Evolutionary conservation across 2,888 invertebrate species (phyloP).

Genomic region (Podotricha telesiphe): DNA sequence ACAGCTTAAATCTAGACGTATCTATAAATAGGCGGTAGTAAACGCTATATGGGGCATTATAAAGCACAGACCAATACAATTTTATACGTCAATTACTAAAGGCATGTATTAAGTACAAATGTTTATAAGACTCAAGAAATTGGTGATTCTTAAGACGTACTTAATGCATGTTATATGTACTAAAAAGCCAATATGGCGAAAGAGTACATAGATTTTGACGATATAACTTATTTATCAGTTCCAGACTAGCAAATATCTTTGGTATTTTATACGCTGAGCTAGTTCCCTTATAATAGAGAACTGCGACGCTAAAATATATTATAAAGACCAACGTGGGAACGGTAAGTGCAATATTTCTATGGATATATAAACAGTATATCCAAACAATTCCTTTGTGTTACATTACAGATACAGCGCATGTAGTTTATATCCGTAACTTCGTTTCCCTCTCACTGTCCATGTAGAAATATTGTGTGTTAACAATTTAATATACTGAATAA

Average conservation of each 20-base stretch:
- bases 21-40: slow-evolving; percentile 2
- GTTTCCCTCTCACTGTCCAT: background rate
- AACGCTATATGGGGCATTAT: slow-evolving; percentile 4
- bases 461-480: background rate
- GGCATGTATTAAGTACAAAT: background rate
- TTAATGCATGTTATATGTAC: too few species aligned
- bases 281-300: background rate
- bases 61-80: slow-evolving; percentile 1
- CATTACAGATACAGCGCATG: background rate
- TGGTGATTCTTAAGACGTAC: background rate
- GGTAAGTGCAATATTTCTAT: background rate
- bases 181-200: background rate
- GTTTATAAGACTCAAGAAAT: background rate
- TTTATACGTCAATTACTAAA: background rate
- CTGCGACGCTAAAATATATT: background rate
- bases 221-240: too few species aligned
- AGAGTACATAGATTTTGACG: background rate
- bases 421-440: background rate
- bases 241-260: background rate
- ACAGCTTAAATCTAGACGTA: slow-evolving; percentile 11
- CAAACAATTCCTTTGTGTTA: background rate
- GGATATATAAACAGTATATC: background rate
- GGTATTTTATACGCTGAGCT: background rate
- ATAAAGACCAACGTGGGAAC: background rate
- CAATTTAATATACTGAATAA: background rate